A percentile compares a stretch with the other conserved stretches of the same genome.
phyloP scores from a whole-genome alignment of 2,113 vertebrate species.

The Gymnarchus niloticus region DNA sequence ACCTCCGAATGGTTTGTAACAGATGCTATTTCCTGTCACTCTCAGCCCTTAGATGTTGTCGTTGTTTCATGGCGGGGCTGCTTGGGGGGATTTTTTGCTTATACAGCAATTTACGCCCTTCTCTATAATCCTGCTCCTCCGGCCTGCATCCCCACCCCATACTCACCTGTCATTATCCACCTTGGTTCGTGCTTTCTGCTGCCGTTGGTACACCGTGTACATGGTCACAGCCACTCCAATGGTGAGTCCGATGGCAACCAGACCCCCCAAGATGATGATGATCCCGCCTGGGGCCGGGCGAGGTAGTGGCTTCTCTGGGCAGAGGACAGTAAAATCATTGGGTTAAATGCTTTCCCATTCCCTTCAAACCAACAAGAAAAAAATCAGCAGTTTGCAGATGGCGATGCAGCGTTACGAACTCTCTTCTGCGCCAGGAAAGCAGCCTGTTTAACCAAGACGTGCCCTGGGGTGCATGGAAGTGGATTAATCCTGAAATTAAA shows the following conservation, averaged over 20 bases:
- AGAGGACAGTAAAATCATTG: conserved; percentile 27
- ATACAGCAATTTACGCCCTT: not conserved
- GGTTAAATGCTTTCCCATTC: not conserved
- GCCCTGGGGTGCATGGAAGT: not conserved
- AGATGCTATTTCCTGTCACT: not conserved
- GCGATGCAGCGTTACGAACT: not conserved
- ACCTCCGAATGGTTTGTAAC: conserved; percentile 15
- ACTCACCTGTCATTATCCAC: conserved; percentile 78
- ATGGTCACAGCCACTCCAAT: conserved; percentile 66
- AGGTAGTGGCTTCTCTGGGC: conserved; percentile 78
- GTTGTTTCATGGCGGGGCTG: not conserved
- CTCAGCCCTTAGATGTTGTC: too few species aligned
- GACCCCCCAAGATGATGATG: conserved; percentile 73
- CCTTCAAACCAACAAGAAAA: not conserved
- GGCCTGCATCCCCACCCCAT: too few species aligned
- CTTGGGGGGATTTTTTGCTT: not conserved
- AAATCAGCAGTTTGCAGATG: not conserved
- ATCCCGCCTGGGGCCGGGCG: conserved; percentile 68
- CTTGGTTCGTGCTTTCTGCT: conserved; percentile 67
- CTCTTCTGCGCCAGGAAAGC: not conserved
- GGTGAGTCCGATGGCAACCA: conserved; percentile 68
- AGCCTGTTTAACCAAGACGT: not conserved
- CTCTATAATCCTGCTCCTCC: not conserved
- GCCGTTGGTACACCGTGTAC: conserved; percentile 69
- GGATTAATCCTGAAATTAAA: not conserved